Percentiles rank a stretch among this genome's conserved stretches.
These are phyloP conservation scores for Jacana jacana DNA, from an alignment of 2,113 vertebrate species.

Conservation along the genomic window DNA sequence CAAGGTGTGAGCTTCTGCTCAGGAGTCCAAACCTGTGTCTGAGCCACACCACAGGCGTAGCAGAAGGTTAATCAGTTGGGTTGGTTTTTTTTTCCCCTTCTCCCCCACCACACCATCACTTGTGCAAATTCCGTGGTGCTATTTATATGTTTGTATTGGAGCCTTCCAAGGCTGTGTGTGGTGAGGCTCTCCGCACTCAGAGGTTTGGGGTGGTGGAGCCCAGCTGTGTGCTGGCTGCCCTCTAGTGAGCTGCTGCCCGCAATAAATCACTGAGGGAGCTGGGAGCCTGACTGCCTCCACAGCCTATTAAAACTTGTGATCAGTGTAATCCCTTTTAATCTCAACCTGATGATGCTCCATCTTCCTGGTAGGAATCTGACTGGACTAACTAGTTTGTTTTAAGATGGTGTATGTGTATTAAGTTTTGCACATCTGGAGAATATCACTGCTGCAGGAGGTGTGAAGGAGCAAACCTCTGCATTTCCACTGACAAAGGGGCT, in stretches of 20 bases:
- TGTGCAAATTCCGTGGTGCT: accelerated
- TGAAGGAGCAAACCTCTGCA: background rate
- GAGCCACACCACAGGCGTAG: accelerated
- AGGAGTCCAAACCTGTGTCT: background rate
- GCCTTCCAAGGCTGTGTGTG: background rate
- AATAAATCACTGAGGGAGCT: background rate
- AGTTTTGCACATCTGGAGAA: background rate
- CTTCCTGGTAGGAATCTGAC: background rate
- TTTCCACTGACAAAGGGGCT: too few species aligned
- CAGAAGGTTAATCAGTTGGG: background rate
- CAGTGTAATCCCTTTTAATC: background rate
- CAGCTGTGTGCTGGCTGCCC: slow-evolving; percentile 18
- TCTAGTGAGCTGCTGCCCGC: slow-evolving; percentile 17
- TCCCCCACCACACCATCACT: accelerated
- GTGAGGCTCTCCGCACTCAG: background rate
- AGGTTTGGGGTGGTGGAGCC: background rate
- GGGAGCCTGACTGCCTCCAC: accelerated
- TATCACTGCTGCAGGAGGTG: accelerated
- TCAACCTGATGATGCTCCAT: accelerated
- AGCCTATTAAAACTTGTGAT: too few species aligned
- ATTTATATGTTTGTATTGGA: accelerated
- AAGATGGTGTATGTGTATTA: background rate
- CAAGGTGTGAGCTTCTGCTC: background rate
- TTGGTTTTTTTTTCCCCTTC: background rate
- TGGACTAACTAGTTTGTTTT: accelerated